Evolutionary conservation across 2,888 invertebrate genomes (phyloP).

Genomic region (Piscicola geometra): DNA sequence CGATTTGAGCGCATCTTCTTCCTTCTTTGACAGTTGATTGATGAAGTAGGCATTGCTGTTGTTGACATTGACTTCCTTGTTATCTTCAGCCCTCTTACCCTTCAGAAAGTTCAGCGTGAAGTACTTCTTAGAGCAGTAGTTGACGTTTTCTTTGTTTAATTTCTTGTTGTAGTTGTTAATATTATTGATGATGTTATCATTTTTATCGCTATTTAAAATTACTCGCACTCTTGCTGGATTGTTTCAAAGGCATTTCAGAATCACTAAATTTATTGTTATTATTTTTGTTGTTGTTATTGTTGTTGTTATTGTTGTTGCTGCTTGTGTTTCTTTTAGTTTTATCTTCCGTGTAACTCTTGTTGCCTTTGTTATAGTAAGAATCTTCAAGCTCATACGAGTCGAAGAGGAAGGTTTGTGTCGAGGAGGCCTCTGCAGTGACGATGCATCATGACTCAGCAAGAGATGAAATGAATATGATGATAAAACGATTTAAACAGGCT

Average conservation of each 20-base stretch:
- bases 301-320: background rate
- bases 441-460: too few species aligned
- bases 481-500: too few species aligned
- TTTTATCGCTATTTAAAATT: background rate
- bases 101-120: background rate
- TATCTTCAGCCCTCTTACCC: background rate
- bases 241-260: background rate
- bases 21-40: slow-evolving; percentile 14
- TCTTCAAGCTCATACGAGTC: too few species aligned
- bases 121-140: background rate
- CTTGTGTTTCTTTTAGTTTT: too few species aligned
- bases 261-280: background rate
- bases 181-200: background rate
- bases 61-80: background rate
- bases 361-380: too few species aligned
- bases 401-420: background rate
- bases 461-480: too few species aligned
- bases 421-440: background rate
- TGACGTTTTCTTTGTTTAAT: background rate
- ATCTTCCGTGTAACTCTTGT: too few species aligned
- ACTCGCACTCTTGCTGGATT: background rate
- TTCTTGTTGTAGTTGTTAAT: slow-evolving; percentile 4
- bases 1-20: slow-evolving; percentile 28
- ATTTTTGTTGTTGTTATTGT: slow-evolving; percentile 4
- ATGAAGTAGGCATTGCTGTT: too few species aligned